Evolutionary conservation across 1,140 invertebrate species (phyloP).

Genomic region (Diorhabda carinulata): DNA sequence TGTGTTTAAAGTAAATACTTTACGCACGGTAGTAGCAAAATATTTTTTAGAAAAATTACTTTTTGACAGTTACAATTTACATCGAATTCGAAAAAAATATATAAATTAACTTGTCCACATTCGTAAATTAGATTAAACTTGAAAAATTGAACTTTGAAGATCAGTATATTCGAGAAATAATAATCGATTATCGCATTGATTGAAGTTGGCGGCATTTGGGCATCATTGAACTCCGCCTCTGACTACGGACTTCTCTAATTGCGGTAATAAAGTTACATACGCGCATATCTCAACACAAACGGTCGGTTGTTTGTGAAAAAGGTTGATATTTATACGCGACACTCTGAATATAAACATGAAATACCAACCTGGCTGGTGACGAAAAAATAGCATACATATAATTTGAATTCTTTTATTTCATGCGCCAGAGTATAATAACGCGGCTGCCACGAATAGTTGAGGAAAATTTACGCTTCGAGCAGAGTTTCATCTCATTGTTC

Average conservation of each 20-base stretch:
- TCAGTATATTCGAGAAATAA: no score
- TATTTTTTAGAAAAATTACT: no score
- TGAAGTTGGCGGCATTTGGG: slow-evolving; percentile 1
- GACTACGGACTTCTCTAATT: slow-evolving; percentile 36
- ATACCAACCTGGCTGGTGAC: slow-evolving; percentile 43
- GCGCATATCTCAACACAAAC: slow-evolving; percentile 36
- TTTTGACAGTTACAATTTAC: no score
- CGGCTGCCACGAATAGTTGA: slow-evolving; percentile 44
- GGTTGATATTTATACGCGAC: slow-evolving; percentile 36
- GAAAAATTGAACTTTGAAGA: no score
- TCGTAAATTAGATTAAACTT: no score
- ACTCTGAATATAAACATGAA: slow-evolving; percentile 46
- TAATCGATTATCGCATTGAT: no score
- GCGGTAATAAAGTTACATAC: slow-evolving; percentile 40
- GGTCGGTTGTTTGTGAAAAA: slow-evolving; percentile 29
- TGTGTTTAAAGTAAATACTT: no score
- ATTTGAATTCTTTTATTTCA: slow-evolving; percentile 47
- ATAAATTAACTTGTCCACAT: no score
- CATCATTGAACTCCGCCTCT: slow-evolving; percentile 19
- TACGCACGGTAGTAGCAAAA: no score
- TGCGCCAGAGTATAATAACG: slow-evolving; percentile 43
- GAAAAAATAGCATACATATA: slow-evolving; percentile 47
- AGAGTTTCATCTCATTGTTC: slow-evolving; percentile 44
- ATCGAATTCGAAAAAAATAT: no score
- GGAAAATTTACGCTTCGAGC: slow-evolving; percentile 42